A percentile compares a stretch with the other conserved stretches of the same genome.
Evolutionary conservation across 2,113 vertebrate species (phyloP).

Genomic region (Helogale parvula): DNA sequence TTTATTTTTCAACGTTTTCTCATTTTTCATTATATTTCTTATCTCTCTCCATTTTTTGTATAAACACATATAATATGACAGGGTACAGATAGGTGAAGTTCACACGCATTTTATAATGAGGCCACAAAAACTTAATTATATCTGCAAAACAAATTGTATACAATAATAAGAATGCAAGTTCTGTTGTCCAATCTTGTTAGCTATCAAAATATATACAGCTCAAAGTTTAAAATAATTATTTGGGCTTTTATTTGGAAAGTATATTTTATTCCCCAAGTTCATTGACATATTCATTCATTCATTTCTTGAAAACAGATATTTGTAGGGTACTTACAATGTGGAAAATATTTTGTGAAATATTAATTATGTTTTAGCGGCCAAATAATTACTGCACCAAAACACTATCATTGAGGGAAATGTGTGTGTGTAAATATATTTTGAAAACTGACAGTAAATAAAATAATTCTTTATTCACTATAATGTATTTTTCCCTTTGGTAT

Average conservation of each 20-base stretch:
- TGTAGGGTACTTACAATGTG: background rate
- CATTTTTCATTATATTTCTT: background rate
- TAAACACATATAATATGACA: background rate
- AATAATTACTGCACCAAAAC: background rate
- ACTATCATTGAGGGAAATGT: background rate
- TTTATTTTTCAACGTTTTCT: background rate
- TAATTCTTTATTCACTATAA: background rate
- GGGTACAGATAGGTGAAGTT: background rate
- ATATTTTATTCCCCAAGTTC: background rate
- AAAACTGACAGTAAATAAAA: background rate
- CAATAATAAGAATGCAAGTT: background rate
- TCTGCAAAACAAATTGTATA: background rate
- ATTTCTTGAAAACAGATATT: background rate
- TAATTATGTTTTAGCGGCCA: background rate
- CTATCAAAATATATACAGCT: background rate
- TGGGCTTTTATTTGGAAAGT: background rate
- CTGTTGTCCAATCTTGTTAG: background rate
- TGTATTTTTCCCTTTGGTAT: background rate
- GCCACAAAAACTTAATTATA: background rate
- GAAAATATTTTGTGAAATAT: constrained; percentile 20
- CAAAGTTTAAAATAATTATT: background rate
- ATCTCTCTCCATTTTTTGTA: background rate
- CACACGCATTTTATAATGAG: background rate
- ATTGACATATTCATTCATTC: background rate
- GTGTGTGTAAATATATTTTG: background rate